Evolutionary conservation across 2,797 vertebrate species (phyloP).

Genomic region (Lepilemur septentrionalis): DNA sequence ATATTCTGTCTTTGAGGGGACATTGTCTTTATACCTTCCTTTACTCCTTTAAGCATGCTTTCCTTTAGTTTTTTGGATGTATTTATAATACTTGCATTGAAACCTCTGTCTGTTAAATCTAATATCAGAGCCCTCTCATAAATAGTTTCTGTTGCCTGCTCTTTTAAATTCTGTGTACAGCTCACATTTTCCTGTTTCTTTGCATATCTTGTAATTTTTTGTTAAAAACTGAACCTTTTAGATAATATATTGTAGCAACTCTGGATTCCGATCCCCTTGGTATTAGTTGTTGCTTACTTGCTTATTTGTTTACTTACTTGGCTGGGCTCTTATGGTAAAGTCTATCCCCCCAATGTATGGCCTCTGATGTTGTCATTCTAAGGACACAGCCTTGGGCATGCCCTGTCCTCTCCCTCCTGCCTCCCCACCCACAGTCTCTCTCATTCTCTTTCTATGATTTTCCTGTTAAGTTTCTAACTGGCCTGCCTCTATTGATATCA

Average conservation of each 20-base stretch:
- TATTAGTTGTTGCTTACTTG: not conserved
- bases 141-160: not conserved
- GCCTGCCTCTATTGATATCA: not conserved
- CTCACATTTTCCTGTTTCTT: not conserved
- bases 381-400: not conserved
- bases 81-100: not conserved
- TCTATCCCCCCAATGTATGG: not conserved
- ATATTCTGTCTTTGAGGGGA: not conserved
- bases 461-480: not conserved
- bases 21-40: not conserved
- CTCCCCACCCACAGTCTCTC: not conserved
- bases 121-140: not conserved
- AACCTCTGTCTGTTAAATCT: not conserved
- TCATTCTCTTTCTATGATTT: not conserved
- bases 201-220: not conserved
- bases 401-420: not conserved
- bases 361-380: not conserved
- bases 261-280: not conserved
- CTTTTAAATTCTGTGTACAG: not conserved
- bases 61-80: not conserved
- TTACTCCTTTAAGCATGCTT: not conserved
- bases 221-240: not conserved
- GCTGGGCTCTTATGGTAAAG: not conserved
- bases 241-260: not conserved
- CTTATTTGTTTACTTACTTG: not conserved